A percentile compares a stretch with the other conserved stretches of the same genome.
Conservation (phyloP, 1,140 invertebrate genomes). For the Lineus longissimus region DNA sequence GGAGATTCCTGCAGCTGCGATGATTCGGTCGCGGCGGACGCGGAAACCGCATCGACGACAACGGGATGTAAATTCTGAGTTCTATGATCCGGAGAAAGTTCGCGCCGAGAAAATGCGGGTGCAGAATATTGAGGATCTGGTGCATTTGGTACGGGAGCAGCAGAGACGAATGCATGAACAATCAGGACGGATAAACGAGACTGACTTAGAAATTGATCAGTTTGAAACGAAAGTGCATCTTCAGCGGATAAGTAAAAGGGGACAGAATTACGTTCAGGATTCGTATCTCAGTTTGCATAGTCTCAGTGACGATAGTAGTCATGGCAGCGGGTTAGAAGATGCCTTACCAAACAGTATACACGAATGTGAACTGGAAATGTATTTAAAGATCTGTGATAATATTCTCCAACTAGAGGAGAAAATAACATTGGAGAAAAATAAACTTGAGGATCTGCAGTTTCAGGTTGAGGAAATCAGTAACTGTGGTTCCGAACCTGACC, state of each 20-base stretch:
- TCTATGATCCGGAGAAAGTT: conserved; percentile 7
- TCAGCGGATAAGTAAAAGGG: conserved; percentile 67
- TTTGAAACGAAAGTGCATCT: conserved; percentile 73
- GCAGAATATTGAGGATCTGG: conserved; percentile 61
- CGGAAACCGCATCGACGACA: conserved; percentile 31
- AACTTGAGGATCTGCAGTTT: conserved; percentile 62
- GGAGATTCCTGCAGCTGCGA: conserved; percentile 35
- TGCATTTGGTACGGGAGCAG: conserved; percentile 74
- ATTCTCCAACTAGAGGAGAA: conserved; percentile 68
- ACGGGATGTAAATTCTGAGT: conserved; percentile 14
- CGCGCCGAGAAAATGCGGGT: conserved; percentile 36
- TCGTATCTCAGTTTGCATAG: conserved; percentile 64
- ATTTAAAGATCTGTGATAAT: conserved; percentile 67
- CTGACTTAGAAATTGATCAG: conserved; percentile 71
- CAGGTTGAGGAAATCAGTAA: conserved; percentile 59
- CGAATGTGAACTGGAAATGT: conserved; percentile 35
- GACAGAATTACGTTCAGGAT: conserved; percentile 76
- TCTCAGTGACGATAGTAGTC: conserved; percentile 44
- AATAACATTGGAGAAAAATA: conserved; percentile 67
- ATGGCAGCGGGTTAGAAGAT: conserved; percentile 29
- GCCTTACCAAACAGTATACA: conserved; percentile 19
- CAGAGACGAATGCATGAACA: conserved; percentile 76
- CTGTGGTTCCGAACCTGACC: conserved; percentile 42
- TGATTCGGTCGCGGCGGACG: conserved; percentile 27
- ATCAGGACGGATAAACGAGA: conserved; percentile 63